Evolutionary conservation across 1,140 invertebrate species (phyloP).

Genomic region (Popillia japonica): DNA sequence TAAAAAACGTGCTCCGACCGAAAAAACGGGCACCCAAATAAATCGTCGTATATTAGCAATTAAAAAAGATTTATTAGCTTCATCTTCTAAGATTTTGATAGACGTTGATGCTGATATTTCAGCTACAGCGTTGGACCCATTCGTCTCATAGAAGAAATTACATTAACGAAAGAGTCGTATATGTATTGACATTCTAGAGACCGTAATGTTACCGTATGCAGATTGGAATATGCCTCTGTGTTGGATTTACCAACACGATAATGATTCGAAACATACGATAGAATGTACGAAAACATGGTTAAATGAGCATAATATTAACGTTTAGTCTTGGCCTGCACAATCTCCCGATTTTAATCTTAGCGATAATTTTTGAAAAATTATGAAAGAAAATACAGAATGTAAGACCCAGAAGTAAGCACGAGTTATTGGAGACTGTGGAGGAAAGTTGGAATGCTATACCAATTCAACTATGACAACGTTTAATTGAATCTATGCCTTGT

Average conservation of each 20-base stretch:
- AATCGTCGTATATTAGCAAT: not conserved
- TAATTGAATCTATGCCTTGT: not conserved
- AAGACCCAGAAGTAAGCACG: not conserved
- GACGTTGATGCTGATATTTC: not conserved
- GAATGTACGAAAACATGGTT: not conserved
- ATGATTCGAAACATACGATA: not conserved
- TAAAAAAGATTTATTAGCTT: not conserved
- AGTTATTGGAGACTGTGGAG: not conserved
- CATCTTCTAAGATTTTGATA: not conserved
- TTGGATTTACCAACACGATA: no score
- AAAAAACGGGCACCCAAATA: not conserved
- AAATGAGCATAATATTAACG: not conserved
- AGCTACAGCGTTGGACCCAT: not conserved
- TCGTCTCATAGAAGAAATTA: not conserved
- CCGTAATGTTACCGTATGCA: slow-evolving; percentile 2
- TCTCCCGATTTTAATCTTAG: not conserved
- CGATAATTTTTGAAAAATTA: not conserved
- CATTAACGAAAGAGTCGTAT: not conserved
- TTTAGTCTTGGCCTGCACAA: not conserved
- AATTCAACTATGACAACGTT: slow-evolving; percentile 1
- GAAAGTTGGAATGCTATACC: not conserved
- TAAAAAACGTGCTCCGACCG: not conserved
- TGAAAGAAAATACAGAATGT: not conserved
- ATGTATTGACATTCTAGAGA: slow-evolving; percentile 11
- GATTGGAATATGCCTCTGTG: not conserved